A percentile compares a stretch with the other conserved stretches of the same genome.
phyloP scores from a whole-genome alignment of 2,797 vertebrate species.

The Saxicola maurus region DNA sequence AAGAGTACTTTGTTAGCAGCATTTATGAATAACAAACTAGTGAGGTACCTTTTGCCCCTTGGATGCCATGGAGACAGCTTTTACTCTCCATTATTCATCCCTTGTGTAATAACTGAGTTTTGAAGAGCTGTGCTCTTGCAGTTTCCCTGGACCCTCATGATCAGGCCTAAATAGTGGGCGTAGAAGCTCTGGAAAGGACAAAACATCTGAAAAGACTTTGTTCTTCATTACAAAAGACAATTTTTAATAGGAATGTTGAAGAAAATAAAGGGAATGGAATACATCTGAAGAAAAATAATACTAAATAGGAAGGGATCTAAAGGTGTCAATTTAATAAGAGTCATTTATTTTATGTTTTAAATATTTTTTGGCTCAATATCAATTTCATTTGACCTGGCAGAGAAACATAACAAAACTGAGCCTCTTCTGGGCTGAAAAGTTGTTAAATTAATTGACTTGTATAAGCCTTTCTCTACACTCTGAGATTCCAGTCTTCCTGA shows the following conservation, averaged over 20 bases:
- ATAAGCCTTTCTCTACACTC: not conserved
- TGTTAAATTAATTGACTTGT: not conserved
- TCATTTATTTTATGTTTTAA: not conserved
- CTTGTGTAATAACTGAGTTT: not conserved
- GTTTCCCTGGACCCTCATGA: not conserved
- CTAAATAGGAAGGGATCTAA: not conserved
- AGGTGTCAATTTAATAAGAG: not conserved
- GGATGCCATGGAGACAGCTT: constrained; percentile 1
- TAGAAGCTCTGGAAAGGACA: not conserved
- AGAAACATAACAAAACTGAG: not conserved
- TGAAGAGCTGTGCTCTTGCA: constrained; percentile 2
- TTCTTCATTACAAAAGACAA: not conserved
- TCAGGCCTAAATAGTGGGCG: not conserved
- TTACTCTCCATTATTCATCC: not conserved
- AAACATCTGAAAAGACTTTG: constrained; percentile 5
- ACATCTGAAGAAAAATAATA: not conserved
- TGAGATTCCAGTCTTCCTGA: not conserved
- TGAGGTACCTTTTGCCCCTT: not conserved
- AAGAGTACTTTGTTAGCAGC: not conserved
- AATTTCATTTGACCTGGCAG: not conserved
- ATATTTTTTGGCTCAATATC: not conserved
- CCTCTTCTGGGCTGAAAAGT: not conserved
- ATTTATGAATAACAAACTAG: constrained; percentile 28
- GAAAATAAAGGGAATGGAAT: not conserved
- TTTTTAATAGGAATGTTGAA: not conserved